phyloP scores from a whole-genome alignment of 2,797 vertebrate species.

The Hoplostethus mediterraneus region DNA sequence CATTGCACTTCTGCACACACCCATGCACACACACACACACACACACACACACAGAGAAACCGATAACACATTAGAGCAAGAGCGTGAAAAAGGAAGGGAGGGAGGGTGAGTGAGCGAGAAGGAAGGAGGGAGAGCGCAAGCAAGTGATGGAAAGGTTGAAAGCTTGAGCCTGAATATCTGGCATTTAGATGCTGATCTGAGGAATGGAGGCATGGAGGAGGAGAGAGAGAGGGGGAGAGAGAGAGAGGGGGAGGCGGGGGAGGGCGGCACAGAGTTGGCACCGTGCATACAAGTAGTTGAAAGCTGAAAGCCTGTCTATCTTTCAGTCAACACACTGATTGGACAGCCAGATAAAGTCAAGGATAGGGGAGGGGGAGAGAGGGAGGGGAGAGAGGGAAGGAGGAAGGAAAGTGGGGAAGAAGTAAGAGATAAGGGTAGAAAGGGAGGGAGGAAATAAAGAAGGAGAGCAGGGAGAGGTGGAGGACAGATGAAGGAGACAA shows the following conservation, averaged over 20 bases:
- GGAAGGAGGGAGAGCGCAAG: not conserved
- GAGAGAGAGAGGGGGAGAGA: not conserved
- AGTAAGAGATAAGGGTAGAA: not conserved
- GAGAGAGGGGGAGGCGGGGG: not conserved
- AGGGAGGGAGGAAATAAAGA: not conserved
- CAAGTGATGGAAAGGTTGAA: slow-evolving; percentile 7
- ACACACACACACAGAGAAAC: not conserved
- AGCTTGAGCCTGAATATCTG: slow-evolving; percentile 1
- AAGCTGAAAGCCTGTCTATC: slow-evolving; percentile 20
- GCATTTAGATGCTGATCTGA: slow-evolving; percentile 8
- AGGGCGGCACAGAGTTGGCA: not conserved
- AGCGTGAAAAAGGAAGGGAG: not conserved
- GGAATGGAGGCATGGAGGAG: not conserved
- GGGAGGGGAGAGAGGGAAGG: not conserved
- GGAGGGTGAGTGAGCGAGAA: not conserved
- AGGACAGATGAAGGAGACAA: not conserved
- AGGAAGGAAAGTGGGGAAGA: not conserved
- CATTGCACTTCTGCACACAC: not conserved
- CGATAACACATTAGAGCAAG: not conserved
- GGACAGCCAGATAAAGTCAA: slow-evolving; percentile 1
- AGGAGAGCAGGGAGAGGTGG: not conserved
- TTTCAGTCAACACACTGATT: slow-evolving; percentile 5
- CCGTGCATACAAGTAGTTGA: not conserved
- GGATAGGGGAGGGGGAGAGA: not conserved
- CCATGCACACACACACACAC: not conserved